phyloP scores from a whole-genome alignment of 2,797 vertebrate species.

The Bradypus variegatus region DNA sequence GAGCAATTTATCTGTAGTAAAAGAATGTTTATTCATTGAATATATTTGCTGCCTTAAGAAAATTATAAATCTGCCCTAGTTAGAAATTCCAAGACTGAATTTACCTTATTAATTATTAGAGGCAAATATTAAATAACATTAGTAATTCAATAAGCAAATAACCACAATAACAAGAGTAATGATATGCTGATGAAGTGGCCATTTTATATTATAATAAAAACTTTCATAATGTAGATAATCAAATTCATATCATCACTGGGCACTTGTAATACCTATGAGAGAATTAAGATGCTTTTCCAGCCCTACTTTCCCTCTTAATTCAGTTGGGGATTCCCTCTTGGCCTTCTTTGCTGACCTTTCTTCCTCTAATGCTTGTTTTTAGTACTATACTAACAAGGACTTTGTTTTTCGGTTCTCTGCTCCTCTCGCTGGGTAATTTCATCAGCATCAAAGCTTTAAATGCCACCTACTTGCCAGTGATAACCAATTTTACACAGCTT shows the following conservation, averaged over 20 bases:
- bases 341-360: not conserved
- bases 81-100: conserved; percentile 20
- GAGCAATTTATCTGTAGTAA: conserved; percentile 8
- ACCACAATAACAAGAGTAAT: not conserved
- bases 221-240: not conserved
- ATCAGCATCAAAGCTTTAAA: not conserved
- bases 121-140: not conserved
- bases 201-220: not conserved
- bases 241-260: not conserved
- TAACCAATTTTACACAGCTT: not conserved
- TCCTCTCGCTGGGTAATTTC: not conserved
- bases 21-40: not conserved
- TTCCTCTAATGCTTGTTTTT: not conserved
- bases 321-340: not conserved
- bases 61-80: not conserved
- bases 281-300: not conserved
- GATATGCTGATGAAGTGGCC: not conserved
- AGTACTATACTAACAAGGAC: not conserved
- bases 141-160: conserved; percentile 8
- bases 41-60: conserved; percentile 15
- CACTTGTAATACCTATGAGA: not conserved
- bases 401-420: not conserved
- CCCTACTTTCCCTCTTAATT: not conserved
- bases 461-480: not conserved
- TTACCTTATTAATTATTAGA: not conserved